Conservation (phyloP, 2,113 vertebrate genomes). For the Pedetes capensis region DNA sequence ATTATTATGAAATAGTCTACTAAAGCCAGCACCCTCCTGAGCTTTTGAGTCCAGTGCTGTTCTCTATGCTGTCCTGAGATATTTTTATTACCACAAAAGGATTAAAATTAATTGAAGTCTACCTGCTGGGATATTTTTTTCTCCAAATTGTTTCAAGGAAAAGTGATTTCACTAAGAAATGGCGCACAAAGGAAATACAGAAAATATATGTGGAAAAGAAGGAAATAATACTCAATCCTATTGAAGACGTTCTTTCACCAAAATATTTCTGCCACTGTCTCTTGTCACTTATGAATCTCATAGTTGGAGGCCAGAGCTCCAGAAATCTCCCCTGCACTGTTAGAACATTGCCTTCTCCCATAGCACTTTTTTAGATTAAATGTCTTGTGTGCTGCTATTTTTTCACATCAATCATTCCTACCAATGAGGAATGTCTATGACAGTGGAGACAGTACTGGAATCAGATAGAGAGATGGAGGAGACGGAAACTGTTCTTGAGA, state of each 20-base stretch:
- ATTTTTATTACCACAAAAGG: neutral
- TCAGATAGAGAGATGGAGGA: neutral
- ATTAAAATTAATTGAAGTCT: neutral
- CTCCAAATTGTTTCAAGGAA: neutral
- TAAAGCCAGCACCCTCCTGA: neutral
- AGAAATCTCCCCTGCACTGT: neutral
- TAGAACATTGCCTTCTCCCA: fast-evolving
- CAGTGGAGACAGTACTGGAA: neutral
- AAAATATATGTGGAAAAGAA: neutral
- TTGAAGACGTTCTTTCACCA: neutral
- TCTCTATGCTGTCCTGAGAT: neutral
- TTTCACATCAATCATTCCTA: neutral
- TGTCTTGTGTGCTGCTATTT: too few species aligned
- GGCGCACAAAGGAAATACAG: neutral
- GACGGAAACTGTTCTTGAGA: neutral
- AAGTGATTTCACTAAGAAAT: neutral
- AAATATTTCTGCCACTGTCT: neutral
- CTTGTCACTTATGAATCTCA: neutral
- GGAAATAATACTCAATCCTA: neutral
- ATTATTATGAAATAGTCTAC: neutral
- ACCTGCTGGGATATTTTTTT: neutral
- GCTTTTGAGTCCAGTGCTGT: neutral
- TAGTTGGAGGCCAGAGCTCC: neutral
- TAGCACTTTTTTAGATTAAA: neutral
- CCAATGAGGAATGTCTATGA: neutral